A percentile compares a stretch with the other conserved stretches of the same genome.
These are phyloP conservation scores for Argopecten irradians DNA, from an alignment of 1,140 invertebrate species.

Conservation along the genomic window DNA sequence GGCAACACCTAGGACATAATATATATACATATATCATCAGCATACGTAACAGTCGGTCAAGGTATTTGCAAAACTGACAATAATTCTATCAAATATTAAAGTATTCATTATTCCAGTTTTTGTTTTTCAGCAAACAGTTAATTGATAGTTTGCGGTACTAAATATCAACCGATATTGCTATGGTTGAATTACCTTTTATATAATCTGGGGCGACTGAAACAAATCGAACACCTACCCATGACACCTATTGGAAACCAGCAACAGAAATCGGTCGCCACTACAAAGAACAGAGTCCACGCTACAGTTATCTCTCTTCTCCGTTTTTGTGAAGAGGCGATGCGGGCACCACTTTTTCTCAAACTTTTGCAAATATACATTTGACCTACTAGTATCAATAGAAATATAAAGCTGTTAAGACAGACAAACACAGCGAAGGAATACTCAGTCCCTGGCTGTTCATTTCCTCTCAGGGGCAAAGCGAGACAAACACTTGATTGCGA, in stretches of 20 bases:
- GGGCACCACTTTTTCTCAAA: slow-evolving; percentile 23
- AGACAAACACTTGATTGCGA: slow-evolving; percentile 56
- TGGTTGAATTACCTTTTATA: neutral
- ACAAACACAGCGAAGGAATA: no score
- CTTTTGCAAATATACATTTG: slow-evolving; percentile 52
- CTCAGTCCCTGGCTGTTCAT: slow-evolving; percentile 49
- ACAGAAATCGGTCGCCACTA: slow-evolving; percentile 52
- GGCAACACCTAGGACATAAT: slow-evolving; percentile 36
- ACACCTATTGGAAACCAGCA: slow-evolving; percentile 54
- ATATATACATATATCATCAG: neutral
- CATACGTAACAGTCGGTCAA: neutral
- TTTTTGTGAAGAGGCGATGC: neutral
- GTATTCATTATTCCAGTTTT: neutral
- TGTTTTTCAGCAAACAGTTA: no score
- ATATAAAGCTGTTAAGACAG: slow-evolving; percentile 55
- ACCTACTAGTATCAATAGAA: slow-evolving; percentile 50
- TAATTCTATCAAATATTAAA: neutral
- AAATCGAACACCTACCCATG: slow-evolving; percentile 40
- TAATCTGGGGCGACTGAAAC: no score
- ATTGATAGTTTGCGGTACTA: no score
- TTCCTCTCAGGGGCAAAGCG: slow-evolving; percentile 52
- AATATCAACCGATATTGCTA: neutral
- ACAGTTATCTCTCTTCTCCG: slow-evolving; percentile 46
- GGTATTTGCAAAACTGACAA: neutral
- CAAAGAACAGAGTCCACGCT: slow-evolving; percentile 40